Evolutionary conservation across 2,113 vertebrate genomes (phyloP).

Genomic region (Odocoileus virginianus): DNA sequence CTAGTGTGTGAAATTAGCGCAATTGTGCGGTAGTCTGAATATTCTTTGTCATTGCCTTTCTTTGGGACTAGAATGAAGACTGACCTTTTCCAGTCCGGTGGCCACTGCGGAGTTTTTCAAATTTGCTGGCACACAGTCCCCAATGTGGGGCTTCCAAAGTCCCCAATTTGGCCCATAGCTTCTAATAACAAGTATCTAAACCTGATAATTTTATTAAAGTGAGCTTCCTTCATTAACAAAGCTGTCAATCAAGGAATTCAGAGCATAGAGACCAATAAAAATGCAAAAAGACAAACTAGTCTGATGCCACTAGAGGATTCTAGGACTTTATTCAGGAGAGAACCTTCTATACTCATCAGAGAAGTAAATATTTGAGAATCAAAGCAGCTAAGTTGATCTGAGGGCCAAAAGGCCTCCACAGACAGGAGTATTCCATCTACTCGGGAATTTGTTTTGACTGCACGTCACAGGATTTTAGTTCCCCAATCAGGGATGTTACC

Average conservation of each 20-base stretch:
- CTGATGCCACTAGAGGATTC: neutral
- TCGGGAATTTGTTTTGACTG: neutral
- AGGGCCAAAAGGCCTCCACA: neutral
- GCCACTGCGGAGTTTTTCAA: neutral
- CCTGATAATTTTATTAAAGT: neutral
- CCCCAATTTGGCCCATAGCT: neutral
- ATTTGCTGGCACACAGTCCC: neutral
- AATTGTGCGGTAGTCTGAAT: neutral
- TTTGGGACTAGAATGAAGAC: neutral
- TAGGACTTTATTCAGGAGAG: neutral
- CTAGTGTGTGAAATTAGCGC: neutral
- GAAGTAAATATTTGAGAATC: neutral
- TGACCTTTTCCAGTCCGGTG: neutral
- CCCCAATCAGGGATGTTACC: neutral
- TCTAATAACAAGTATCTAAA: slow-evolving; percentile 32
- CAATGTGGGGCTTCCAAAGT: neutral
- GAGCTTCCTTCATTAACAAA: slow-evolving; percentile 17
- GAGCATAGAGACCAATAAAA: neutral
- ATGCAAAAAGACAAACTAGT: neutral
- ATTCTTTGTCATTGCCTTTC: neutral
- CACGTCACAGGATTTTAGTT: neutral
- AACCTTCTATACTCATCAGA: neutral
- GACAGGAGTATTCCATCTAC: neutral
- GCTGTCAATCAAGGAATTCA: neutral
- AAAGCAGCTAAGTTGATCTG: neutral